Base-by-base conservation (phyloP, 2,113 vertebrate species). In the Pholis gunnellus region DNA sequence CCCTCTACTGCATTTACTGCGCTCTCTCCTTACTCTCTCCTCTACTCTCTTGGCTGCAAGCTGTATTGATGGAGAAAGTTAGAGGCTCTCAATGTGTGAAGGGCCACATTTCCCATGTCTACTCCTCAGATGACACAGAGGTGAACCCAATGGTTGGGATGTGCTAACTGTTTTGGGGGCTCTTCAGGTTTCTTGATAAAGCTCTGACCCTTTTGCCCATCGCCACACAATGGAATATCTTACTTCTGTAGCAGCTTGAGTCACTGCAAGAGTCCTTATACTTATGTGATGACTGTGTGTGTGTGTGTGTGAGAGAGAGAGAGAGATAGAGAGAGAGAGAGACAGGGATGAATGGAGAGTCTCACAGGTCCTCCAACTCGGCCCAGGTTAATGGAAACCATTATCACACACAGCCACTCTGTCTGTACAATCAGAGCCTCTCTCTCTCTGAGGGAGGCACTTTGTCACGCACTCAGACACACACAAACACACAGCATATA, bases 311-410 rank as follows among this genome's bases (percentile, higher is more conserved):
- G 34, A 74, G 76, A 56, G 36, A 70, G 54, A 29, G 57, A 77
- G 72, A 83, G 65, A 71, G 66, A 73, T 36, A n/a, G 67, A 54
- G 68, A 69, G 63, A 90, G 81, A 84, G 76, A 38, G 74, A 76
- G 79, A 79, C 59, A 72, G 83, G 65, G 82, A 83, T 91, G 91
- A 91, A 91, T 88, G 86, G 81, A 89, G 88, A 90, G 91, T 93
- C 93, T 93, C 89, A 52, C 68, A 86, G 93, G 90, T 92, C 89
- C 82, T 84, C 79, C 87, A 88, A 72, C 93, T 93, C 90, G 90
- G 85, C 91, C 79, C 86, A 92, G 92, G 93, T 94, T 94, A 95
- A 94, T 94, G 94, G 94, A 94, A 93, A 91, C 87, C 90, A 93
- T 93, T 93, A 94, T 93, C 91, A 92, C 91, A 90, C 90, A 87